phyloP scores from a whole-genome alignment of 2,888 invertebrate genomes.

The Erebia aethiops region DNA sequence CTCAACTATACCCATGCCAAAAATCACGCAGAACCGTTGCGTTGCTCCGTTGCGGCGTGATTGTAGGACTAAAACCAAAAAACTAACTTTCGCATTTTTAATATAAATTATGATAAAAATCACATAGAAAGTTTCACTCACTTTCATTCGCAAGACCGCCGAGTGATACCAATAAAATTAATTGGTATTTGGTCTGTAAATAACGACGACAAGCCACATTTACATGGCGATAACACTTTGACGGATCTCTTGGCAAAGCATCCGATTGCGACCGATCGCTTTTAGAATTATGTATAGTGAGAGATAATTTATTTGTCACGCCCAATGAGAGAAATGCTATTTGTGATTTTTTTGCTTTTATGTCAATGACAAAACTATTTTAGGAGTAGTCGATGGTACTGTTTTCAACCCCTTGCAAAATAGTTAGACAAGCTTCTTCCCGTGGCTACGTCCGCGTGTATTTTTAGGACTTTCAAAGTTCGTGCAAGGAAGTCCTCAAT shows the following conservation, averaged over 20 bases:
- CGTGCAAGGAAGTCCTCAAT: too few relatives aligned
- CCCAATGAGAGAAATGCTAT: slow-evolving; percentile 21
- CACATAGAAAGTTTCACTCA: too few relatives aligned
- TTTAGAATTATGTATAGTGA: slow-evolving; percentile 15
- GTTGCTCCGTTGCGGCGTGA: too few relatives aligned
- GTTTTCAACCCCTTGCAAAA: not conserved
- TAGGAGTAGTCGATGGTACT: not conserved
- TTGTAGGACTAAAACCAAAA: too few relatives aligned
- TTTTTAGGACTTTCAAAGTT: too few relatives aligned
- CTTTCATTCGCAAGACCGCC: too few relatives aligned
- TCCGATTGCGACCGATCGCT: slow-evolving; percentile 16
- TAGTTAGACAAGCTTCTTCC: too few relatives aligned
- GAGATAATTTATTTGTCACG: slow-evolving; percentile 33
- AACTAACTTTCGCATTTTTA: too few relatives aligned
- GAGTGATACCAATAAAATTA: slow-evolving; percentile 3
- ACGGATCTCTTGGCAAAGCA: slow-evolving; percentile 39
- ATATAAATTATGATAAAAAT: too few relatives aligned
- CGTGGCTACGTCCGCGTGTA: too few relatives aligned
- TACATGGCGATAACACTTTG: slow-evolving; percentile 36
- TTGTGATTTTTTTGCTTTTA: slow-evolving; percentile 2
- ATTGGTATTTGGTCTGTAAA: slow-evolving; percentile 17
- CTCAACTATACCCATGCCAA: too few relatives aligned
- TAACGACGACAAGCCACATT: slow-evolving; percentile 25
- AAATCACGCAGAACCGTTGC: too few relatives aligned
- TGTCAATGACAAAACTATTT: not conserved